Conservation (phyloP, 1,140 invertebrate species). For the Lineus longissimus region DNA sequence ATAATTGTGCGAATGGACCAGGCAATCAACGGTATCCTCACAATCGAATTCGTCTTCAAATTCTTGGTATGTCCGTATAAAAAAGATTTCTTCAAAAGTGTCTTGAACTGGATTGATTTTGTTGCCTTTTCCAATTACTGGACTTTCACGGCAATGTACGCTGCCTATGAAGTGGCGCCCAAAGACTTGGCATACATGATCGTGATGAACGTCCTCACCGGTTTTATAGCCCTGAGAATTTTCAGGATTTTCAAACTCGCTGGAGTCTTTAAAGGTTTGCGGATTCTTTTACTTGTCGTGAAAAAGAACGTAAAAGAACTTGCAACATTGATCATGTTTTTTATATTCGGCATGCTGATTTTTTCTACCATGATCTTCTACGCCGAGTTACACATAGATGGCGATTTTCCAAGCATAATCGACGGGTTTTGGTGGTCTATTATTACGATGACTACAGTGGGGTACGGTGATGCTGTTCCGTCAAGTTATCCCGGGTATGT, state of each 20-base stretch:
- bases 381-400: not conserved
- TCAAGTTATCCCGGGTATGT: slow-evolving; percentile 17
- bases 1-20: too few species aligned
- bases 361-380: not conserved
- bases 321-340: not conserved
- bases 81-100: too few species aligned
- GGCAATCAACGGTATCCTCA: too few species aligned
- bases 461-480: slow-evolving; percentile 26
- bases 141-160: too few species aligned
- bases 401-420: not conserved
- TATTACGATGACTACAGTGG: slow-evolving; percentile 28
- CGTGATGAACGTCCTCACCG: too few species aligned
- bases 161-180: too few species aligned
- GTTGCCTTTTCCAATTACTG: too few species aligned
- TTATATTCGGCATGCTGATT: not conserved
- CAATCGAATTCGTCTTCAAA: too few species aligned
- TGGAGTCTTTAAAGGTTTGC: not conserved
- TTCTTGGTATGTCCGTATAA: too few species aligned
- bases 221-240: not conserved
- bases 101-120: too few species aligned
- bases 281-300: not conserved
- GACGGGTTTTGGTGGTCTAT: slow-evolving; percentile 21
- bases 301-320: not conserved
- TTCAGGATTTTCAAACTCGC: slow-evolving; percentile 7
- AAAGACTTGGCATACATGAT: too few species aligned